phyloP scores from a whole-genome alignment of 1,140 invertebrate species.

The Magallana gigas region DNA sequence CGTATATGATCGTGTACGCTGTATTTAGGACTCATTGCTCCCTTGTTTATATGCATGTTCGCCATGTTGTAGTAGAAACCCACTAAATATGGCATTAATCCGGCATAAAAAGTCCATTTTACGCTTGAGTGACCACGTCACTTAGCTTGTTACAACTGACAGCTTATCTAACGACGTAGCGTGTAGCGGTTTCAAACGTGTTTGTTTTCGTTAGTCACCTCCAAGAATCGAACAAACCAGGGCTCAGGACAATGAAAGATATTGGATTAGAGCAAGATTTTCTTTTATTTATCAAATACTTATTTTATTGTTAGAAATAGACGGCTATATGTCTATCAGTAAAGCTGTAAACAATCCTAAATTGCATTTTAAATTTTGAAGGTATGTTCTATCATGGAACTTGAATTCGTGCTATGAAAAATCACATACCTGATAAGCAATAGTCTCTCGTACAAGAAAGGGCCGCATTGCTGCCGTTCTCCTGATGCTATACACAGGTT shows the following conservation, averaged over 20 bases:
- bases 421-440: not conserved
- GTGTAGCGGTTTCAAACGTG: not conserved
- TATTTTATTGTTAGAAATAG: too few relatives aligned
- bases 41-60: not conserved
- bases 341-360: too few relatives aligned
- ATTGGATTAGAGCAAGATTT: too few relatives aligned
- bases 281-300: too few relatives aligned
- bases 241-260: too few relatives aligned
- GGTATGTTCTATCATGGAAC: not conserved
- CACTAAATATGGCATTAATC: not conserved
- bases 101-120: not conserved
- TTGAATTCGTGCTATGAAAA: not conserved
- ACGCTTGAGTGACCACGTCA: slow-evolving; percentile 6
- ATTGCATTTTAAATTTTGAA: too few relatives aligned
- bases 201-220: not conserved
- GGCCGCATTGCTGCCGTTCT: not conserved
- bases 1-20: not conserved
- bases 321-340: too few relatives aligned
- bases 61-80: not conserved
- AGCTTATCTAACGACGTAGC: not conserved
- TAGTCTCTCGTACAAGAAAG: not conserved
- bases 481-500: not conserved
- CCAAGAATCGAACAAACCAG: too few relatives aligned
- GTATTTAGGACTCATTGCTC: not conserved
- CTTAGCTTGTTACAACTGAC: slow-evolving; percentile 9